A percentile compares a stretch with the other conserved stretches of the same genome.
Conservation (phyloP, 2,888 invertebrate species). For the Pterostichus niger region DNA sequence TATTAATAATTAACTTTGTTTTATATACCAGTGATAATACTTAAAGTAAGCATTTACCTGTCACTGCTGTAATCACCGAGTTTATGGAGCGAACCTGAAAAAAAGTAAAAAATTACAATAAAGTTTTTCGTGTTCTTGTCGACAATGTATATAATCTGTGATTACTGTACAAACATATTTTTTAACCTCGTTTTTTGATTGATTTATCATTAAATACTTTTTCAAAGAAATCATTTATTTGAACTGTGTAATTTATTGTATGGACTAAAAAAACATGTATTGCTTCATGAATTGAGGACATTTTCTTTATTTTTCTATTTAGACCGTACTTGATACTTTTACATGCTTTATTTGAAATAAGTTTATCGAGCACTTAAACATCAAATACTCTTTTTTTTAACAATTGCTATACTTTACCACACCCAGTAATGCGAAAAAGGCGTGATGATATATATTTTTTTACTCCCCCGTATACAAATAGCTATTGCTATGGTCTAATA, state of each 20-base stretch:
- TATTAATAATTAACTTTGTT: conserved; percentile 52
- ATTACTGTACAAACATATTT: background rate
- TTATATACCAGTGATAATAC: conserved; percentile 51
- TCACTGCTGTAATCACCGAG: background rate
- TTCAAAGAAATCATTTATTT: background rate
- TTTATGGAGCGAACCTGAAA: conserved; percentile 3
- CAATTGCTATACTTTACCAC: too few relatives aligned
- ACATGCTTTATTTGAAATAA: too few relatives aligned
- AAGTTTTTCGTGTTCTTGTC: too few relatives aligned
- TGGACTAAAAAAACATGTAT: background rate
- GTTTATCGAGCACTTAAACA: too few relatives aligned
- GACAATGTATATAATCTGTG: background rate
- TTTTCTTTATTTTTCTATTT: too few relatives aligned
- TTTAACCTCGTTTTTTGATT: background rate
- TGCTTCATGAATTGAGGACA: too few relatives aligned
- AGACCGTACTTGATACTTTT: too few relatives aligned
- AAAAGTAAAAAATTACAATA: background rate
- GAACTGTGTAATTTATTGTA: background rate
- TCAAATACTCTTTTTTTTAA: too few relatives aligned
- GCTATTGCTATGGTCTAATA: too few relatives aligned
- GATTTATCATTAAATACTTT: background rate
- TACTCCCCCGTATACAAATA: too few relatives aligned
- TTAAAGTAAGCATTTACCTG: conserved; percentile 22
- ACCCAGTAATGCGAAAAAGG: too few relatives aligned
- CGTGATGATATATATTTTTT: too few relatives aligned